Percentiles rank a stretch among this genome's conserved stretches.
Conservation (phyloP, 2,888 invertebrate species). For the Trachelus troglodyta region DNA sequence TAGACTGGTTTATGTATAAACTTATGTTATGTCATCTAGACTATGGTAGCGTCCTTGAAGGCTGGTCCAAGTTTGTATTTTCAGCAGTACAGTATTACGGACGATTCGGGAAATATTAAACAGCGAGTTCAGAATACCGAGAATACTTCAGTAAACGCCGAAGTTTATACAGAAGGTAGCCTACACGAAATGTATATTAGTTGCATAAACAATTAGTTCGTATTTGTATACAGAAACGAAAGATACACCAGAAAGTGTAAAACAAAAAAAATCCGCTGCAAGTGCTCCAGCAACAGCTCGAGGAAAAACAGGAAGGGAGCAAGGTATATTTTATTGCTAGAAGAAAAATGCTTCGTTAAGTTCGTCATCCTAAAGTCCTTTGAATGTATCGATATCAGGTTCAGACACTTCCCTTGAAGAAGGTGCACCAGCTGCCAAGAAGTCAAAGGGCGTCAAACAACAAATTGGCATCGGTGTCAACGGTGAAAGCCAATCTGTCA, state of each 20-base stretch:
- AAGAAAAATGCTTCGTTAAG: background rate
- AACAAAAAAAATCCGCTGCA: constrained; percentile 20
- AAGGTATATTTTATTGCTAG: background rate
- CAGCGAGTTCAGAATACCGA: constrained; percentile 27
- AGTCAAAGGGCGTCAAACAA: constrained; percentile 30
- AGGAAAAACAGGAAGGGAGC: constrained; percentile 17
- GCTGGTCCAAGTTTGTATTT: constrained; percentile 58
- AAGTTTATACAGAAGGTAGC: constrained; percentile 30
- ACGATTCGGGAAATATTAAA: constrained; percentile 26
- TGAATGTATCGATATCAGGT: background rate
- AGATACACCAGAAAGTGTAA: constrained; percentile 10
- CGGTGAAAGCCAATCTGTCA: constrained; percentile 36
- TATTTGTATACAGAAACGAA: constrained; percentile 2
- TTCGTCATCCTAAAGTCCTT: background rate
- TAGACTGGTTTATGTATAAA: background rate
- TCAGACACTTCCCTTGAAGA: background rate
- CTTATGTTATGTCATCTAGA: constrained; percentile 46
- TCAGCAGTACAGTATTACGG: constrained; percentile 57
- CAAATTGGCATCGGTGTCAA: constrained; percentile 29
- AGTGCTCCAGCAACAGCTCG: constrained; percentile 30
- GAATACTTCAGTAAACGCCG: constrained; percentile 23
- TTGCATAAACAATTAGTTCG: background rate
- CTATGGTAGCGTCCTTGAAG: constrained; percentile 56
- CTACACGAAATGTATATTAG: constrained; percentile 1
- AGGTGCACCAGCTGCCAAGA: constrained; percentile 16